Evolutionary conservation across 92 coral and sea anemone genomes (phyloP).

Genomic region (Pocillopora grandis): DNA sequence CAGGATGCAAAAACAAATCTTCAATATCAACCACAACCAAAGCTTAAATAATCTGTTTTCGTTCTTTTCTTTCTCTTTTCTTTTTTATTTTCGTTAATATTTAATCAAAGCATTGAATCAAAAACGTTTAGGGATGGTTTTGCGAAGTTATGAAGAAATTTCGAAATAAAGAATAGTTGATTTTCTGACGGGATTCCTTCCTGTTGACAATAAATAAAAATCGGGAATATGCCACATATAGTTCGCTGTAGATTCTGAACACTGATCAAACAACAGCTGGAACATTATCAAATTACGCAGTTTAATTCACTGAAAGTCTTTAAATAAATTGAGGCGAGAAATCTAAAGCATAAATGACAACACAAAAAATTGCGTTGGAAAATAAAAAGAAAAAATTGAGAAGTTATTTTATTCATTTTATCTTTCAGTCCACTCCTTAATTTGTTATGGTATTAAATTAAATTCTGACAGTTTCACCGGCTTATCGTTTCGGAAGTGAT

Average conservation of each 20-base stretch:
- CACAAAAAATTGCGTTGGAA: neutral
- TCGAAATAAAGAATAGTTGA: neutral
- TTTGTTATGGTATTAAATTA: neutral
- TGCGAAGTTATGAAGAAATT: neutral
- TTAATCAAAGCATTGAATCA: too few relatives aligned
- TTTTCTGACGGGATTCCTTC: neutral
- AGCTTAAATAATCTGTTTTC: neutral
- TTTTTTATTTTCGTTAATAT: too few relatives aligned
- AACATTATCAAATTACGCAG: neutral
- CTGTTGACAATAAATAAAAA: neutral
- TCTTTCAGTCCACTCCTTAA: neutral
- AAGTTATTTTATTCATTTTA: too few relatives aligned
- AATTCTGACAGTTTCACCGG: neutral
- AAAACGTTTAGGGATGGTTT: too few relatives aligned
- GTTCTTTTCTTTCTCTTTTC: too few relatives aligned
- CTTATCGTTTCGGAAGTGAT: neutral
- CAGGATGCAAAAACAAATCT: conserved; percentile 3
- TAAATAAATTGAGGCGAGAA: neutral
- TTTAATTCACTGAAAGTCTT: neutral
- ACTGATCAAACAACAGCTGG: too few relatives aligned
- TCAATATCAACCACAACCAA: neutral
- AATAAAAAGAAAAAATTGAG: neutral
- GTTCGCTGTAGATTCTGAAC: too few relatives aligned
- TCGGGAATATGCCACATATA: neutral
- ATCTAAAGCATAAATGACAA: neutral